These are phyloP conservation scores for Amphipoea oculea DNA, from an alignment of 2,888 invertebrate genomes.

Conservation along the genomic window DNA sequence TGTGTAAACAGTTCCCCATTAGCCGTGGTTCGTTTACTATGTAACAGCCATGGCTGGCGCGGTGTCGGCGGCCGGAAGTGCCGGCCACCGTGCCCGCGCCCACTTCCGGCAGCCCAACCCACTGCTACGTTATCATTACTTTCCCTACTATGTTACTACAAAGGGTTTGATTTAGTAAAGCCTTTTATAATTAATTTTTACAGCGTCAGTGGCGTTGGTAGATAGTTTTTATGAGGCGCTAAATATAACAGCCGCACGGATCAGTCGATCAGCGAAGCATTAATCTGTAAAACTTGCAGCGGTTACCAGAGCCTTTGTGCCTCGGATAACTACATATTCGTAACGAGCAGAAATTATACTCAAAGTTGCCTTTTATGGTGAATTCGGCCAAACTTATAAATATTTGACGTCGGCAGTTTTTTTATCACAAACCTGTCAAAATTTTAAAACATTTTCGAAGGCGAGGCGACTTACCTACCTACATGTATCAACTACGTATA, in stretches of 20 bases:
- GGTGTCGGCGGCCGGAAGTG: conserved; percentile 59
- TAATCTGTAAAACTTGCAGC: neutral
- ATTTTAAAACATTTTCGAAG: neutral
- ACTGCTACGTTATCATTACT: conserved; percentile 53
- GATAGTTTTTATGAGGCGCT: neutral
- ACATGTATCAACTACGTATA: too few relatives aligned
- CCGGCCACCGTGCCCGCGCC: conserved; percentile 66
- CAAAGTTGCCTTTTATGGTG: neutral
- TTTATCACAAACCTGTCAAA: neutral
- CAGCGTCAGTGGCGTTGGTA: conserved; percentile 7
- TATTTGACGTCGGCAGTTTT: too few relatives aligned
- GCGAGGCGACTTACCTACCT: neutral
- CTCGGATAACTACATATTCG: neutral
- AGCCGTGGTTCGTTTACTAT: conserved; percentile 21
- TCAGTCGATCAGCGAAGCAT: neutral
- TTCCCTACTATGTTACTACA: conserved; percentile 16
- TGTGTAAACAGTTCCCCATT: conserved; percentile 43
- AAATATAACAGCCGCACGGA: neutral
- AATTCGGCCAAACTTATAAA: neutral
- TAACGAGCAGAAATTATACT: neutral
- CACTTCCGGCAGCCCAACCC: conserved; percentile 66
- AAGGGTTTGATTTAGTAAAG: conserved; percentile 23
- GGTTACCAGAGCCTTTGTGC: too few relatives aligned
- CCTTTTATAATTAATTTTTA: conserved; percentile 33
- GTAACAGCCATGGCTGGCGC: conserved; percentile 10